These are phyloP conservation scores for Peromyscus nudipes DNA, from an alignment of 2,797 vertebrate genomes.

Conservation along the genomic window DNA sequence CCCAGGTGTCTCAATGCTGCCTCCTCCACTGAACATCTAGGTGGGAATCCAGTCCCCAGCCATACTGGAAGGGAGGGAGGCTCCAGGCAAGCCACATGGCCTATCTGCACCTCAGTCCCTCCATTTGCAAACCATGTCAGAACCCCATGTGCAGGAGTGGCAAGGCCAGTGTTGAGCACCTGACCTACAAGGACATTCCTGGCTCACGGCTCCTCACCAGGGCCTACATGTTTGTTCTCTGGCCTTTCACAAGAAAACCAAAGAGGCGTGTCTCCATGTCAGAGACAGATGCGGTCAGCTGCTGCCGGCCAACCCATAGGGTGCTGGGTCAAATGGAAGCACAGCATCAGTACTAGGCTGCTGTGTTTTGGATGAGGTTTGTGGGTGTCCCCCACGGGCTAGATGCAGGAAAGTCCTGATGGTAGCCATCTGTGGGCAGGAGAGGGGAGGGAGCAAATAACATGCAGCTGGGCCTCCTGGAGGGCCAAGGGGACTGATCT, in stretches of 20 bases:
- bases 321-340: rapidly evolving
- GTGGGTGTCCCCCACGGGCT: not conserved
- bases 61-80: not conserved
- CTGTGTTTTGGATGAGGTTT: not conserved
- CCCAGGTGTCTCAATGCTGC: rapidly evolving
- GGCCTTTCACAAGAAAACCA: not conserved
- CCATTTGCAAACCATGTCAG: not conserved
- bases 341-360: not conserved
- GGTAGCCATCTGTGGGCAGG: not conserved
- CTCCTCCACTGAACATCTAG: not conserved
- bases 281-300: no score
- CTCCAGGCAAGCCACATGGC: not conserved
- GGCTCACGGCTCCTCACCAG: not conserved
- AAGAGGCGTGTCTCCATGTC: not conserved
- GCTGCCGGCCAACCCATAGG: not conserved
- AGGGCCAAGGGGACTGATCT: not conserved
- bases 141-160: rapidly evolving
- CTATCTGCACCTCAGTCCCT: not conserved
- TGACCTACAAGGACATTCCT: not conserved
- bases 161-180: not conserved
- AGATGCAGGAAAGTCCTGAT: not conserved
- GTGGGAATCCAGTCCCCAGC: not conserved
- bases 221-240: rapidly evolving
- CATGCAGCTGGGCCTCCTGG: not conserved
- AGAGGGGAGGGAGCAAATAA: not conserved